phyloP scores from a whole-genome alignment of 2,113 vertebrate genomes.

The Bubo bubo region DNA sequence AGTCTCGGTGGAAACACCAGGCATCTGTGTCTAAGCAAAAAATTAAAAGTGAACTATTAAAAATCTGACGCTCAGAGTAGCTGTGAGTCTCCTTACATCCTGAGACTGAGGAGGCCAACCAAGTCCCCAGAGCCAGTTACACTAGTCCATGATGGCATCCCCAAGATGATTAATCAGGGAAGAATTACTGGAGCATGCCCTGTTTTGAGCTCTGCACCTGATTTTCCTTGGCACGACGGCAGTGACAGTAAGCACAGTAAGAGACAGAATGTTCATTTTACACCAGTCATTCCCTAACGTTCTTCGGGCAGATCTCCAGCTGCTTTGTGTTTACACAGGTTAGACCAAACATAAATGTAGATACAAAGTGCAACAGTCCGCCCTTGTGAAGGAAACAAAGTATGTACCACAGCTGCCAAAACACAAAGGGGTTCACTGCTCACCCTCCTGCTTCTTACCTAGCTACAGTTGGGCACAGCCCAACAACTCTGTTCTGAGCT shows the following conservation, averaged over 20 bases:
- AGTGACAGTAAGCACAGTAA: background rate
- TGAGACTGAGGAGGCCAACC: background rate
- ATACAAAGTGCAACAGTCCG: background rate
- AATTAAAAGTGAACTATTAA: background rate
- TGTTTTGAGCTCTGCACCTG: background rate
- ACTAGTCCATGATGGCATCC: fast-evolving
- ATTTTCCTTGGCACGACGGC: background rate
- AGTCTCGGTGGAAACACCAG: background rate
- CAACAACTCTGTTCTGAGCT: background rate
- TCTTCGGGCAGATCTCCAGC: background rate
- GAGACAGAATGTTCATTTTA: background rate
- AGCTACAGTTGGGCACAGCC: background rate
- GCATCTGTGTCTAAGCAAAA: background rate
- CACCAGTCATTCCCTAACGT: background rate
- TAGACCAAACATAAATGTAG: background rate
- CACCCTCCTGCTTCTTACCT: background rate
- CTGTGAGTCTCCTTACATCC: background rate
- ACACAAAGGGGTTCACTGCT: background rate
- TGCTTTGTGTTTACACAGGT: background rate
- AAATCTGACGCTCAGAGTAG: background rate
- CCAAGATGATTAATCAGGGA: background rate
- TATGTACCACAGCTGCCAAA: background rate
- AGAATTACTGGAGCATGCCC: background rate
- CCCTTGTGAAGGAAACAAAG: background rate
- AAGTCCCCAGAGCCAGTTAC: background rate